A percentile compares a stretch with the other conserved stretches of the same genome.
Conservation (phyloP, 1,140 invertebrate species). For the Drosophila nikananu region DNA sequence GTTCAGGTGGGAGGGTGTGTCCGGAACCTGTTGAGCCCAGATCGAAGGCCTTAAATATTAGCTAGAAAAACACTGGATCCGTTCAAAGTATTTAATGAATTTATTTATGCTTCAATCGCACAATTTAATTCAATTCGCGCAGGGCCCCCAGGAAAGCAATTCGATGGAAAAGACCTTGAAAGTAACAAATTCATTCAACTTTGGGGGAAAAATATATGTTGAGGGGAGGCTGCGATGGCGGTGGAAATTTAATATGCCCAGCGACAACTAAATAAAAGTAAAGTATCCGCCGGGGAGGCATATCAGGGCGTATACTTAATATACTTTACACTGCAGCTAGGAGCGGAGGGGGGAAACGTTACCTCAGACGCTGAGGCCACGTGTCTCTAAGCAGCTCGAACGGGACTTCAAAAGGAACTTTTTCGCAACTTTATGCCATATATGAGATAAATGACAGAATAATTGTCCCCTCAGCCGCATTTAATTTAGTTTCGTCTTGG, state of each 20-base stretch:
- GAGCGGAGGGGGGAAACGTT: constrained; percentile 15
- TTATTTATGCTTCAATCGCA: constrained; percentile 76
- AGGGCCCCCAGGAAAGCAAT: constrained; percentile 30
- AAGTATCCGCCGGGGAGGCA: constrained; percentile 48
- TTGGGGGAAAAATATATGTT: constrained; percentile 1
- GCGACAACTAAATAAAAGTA: constrained; percentile 62
- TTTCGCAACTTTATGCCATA: constrained; percentile 37
- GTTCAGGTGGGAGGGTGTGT: constrained; percentile 4
- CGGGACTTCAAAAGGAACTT: constrained; percentile 41
- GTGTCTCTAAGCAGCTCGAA: constrained; percentile 58
- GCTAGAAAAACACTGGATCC: constrained; percentile 8
- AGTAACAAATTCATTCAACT: constrained; percentile 48
- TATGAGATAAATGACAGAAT: constrained; percentile 55
- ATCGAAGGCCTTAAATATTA: constrained; percentile 33
- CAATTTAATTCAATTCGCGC: constrained; percentile 74
- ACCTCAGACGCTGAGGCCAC: constrained; percentile 30
- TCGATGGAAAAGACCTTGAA: constrained; percentile 55
- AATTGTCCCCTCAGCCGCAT: constrained; percentile 50
- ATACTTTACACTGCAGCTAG: constrained; percentile 38
- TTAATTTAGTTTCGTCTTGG: constrained; percentile 57
- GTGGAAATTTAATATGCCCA: constrained; percentile 60
- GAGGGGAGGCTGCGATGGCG: neutral
- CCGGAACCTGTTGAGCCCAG: constrained; percentile 58
- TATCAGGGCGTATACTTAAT: constrained; percentile 66
- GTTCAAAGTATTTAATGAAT: constrained; percentile 64